Evolutionary conservation across 2,888 invertebrate genomes (phyloP), one percentile per base, ranked within the genome.

Genomic region (Acanthosepion pharaonis): DNA sequence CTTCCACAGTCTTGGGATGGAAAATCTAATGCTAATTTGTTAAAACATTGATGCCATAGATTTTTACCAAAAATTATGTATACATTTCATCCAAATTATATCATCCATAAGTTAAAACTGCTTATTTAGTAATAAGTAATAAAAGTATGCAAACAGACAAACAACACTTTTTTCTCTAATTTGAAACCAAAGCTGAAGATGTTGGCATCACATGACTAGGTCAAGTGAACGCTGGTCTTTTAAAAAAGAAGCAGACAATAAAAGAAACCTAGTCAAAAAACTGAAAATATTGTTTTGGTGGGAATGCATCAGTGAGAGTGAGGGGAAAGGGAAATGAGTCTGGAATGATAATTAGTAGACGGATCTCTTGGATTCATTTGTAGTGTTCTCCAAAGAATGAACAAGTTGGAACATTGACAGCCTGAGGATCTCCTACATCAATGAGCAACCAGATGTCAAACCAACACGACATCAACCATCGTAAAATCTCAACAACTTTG

Each of bases 311-410:
- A 1, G 59, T 20, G 20, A 64, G 4, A 64, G 25, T 8, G 78
- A n/a, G 78, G n/a, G n/a, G n/a, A 11, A 33, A 2, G 18, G 33
- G 78, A 5, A 78, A 78, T 9, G 78, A 78, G 78, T 78, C 78
- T 78, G 78, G n/a, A 15, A 78, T 78, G 78, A 78, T 78, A 78
- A 78, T 78, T 78, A 78, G 78, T 78, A 33, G 78, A 33, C n/a
- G n/a, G n/a, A 33, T n/a, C 78, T 78, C 78, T n/a, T 78, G 78
- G 78, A 78, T 78, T 78, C 78, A 78, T 78, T 78, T 78, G 78
- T 78, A 78, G 78, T 78, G 78, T 78, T 78, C 78, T 78, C n/a
- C 78, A 78, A 78, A 78, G 78, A 78, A n/a, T 78, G 78, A 78
- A 78, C 78, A 33, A 78, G 78, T 78, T 78, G 78, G 78, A 78